phyloP scores from a whole-genome alignment of 1,140 invertebrate genomes.

The Argopecten irradians region DNA sequence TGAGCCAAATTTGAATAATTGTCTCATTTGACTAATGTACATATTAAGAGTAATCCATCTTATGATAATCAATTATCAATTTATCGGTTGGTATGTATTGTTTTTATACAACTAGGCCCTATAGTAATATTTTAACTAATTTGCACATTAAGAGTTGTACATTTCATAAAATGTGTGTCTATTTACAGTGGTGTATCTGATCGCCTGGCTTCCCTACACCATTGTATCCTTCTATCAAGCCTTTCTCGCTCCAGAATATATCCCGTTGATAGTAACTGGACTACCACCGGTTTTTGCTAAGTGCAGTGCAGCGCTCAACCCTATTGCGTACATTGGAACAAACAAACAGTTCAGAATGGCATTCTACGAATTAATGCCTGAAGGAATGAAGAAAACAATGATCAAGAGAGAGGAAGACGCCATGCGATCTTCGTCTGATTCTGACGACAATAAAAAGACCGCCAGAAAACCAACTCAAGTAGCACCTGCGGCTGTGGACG shows the following conservation, averaged over 20 bases:
- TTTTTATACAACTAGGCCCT: no score
- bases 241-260: neutral
- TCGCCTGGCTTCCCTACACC: neutral
- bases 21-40: no score
- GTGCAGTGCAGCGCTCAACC: neutral
- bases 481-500: neutral
- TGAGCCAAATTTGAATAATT: no score
- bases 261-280: neutral
- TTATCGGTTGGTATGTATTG: no score
- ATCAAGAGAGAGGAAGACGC: constrained; percentile 3
- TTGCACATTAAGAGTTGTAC: no score
- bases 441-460: neutral
- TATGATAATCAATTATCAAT: no score
- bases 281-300: neutral
- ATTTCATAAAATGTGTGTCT: neutral
- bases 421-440: neutral
- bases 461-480: neutral
- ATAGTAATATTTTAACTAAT: no score
- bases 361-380: neutral
- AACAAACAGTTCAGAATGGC: constrained; percentile 27
- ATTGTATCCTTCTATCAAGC: neutral
- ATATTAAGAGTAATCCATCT: no score
- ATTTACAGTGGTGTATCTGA: neutral
- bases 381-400: neutral
- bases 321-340: neutral